A percentile compares a stretch with the other conserved stretches of the same genome.
phyloP scores from a whole-genome alignment of 2,888 invertebrate species.

The Petrolisthes cinctipes region DNA sequence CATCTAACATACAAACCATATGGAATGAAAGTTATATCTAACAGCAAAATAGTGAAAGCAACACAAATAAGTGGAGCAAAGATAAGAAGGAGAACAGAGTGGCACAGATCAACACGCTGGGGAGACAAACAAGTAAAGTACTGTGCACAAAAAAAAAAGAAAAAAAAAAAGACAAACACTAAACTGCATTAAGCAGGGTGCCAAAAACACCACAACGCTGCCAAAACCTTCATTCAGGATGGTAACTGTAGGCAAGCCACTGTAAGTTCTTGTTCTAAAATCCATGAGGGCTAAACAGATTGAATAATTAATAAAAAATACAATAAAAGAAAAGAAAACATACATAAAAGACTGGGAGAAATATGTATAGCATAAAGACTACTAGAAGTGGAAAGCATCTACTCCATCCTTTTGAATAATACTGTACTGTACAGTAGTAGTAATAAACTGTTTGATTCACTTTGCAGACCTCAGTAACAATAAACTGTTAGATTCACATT shows the following conservation, averaged over 20 bases:
- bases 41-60: constrained; percentile 19
- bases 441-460: too few species aligned
- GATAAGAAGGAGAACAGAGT: constrained; percentile 11
- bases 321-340: neutral
- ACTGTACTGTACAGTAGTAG: too few species aligned
- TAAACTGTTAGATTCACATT: too few species aligned
- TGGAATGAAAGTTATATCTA: constrained; percentile 4
- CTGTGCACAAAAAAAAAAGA: neutral
- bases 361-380: neutral
- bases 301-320: neutral
- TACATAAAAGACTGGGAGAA: neutral
- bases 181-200: constrained; percentile 37
- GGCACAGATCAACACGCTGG: neutral
- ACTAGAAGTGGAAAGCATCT: neutral
- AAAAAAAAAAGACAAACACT: neutral
- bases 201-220: constrained; percentile 16
- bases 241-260: neutral
- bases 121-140: neutral
- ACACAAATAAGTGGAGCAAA: constrained; percentile 16
- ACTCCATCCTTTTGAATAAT: neutral
- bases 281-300: neutral
- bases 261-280: neutral
- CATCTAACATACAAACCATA: constrained; percentile 16
- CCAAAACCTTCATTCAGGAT: neutral
- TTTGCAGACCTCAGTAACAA: too few species aligned